Percentiles rank a stretch among this genome's conserved stretches.
Evolutionary conservation across 2,797 vertebrate species (phyloP).

Genomic region (Babyrousa celebensis): DNA sequence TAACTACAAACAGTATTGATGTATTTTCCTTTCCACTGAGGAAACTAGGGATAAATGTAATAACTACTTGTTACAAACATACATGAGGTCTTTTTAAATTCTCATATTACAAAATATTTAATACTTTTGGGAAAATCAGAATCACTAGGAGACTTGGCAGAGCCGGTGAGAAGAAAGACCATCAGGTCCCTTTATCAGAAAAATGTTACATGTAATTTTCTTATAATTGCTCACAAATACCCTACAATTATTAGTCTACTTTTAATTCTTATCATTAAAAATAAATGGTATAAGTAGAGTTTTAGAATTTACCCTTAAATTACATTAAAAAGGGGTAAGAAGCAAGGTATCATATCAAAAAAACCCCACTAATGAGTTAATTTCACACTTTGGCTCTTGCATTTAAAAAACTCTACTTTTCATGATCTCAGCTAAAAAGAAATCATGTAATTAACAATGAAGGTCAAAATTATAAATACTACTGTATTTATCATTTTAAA

Average conservation of each 20-base stretch:
- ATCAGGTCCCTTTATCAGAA: not conserved
- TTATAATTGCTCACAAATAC: not conserved
- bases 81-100: not conserved
- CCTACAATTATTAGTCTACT: not conserved
- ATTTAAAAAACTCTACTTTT: conserved; percentile 9
- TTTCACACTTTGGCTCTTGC: not conserved
- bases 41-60: not conserved
- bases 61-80: conserved; percentile 2
- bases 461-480: not conserved
- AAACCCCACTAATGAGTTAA: not conserved
- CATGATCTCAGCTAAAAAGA: conserved; percentile 25
- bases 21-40: not conserved
- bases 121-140: conserved; percentile 18
- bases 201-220: not conserved
- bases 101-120: conserved; percentile 43
- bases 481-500: not conserved
- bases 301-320: conserved; percentile 47
- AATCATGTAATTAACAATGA: not conserved
- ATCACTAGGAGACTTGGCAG: not conserved
- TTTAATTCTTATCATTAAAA: conserved; percentile 62
- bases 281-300: conserved; percentile 18
- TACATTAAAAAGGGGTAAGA: conserved; percentile 4
- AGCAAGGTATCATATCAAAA: conserved; percentile 13
- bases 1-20: conserved; percentile 37
- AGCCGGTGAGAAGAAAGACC: not conserved